These are phyloP conservation scores for Chionoecetes opilio DNA, from an alignment of 1,140 invertebrate species.

Conservation along the genomic window DNA sequence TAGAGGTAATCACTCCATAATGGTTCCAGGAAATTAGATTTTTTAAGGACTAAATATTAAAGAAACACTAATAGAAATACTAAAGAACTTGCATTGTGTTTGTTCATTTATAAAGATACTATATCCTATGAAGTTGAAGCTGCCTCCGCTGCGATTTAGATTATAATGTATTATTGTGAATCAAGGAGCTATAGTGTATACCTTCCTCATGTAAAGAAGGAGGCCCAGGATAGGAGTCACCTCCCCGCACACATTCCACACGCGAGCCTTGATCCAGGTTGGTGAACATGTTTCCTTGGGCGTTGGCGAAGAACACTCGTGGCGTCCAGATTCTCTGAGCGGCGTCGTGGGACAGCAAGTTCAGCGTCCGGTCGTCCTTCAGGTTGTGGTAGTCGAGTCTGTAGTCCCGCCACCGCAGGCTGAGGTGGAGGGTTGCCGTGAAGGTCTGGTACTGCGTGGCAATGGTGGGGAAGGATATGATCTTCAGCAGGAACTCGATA, in stretches of 20 bases:
- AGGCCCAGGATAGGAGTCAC: constrained; percentile 44
- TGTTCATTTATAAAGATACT: too few relatives aligned
- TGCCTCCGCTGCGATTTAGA: too few relatives aligned
- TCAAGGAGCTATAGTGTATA: constrained; percentile 36
- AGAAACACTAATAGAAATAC: too few relatives aligned
- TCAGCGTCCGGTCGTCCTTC: constrained; percentile 77
- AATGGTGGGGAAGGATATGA: constrained; percentile 76
- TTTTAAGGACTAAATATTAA: too few relatives aligned
- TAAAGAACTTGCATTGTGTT: too few relatives aligned
- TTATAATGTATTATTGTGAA: too few relatives aligned
- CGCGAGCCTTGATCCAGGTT: constrained; percentile 74
- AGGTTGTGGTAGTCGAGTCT: constrained; percentile 77
- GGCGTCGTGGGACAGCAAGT: constrained; percentile 68
- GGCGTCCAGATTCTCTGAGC: constrained; percentile 75
- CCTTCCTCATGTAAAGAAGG: constrained; percentile 68
- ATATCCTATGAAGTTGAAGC: too few relatives aligned
- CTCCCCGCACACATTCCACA: constrained; percentile 69
- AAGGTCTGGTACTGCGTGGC: constrained; percentile 63
- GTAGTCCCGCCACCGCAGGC: constrained; percentile 74
- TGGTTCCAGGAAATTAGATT: too few relatives aligned
- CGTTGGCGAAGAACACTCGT: constrained; percentile 77
- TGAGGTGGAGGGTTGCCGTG: constrained; percentile 49
- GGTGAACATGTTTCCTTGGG: constrained; percentile 76
- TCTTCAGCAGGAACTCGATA: constrained; percentile 62
- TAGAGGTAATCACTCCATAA: too few relatives aligned